These are phyloP conservation scores for Pygoscelis antarcticus DNA, from an alignment of 2,113 vertebrate species.

Conservation along the genomic window DNA sequence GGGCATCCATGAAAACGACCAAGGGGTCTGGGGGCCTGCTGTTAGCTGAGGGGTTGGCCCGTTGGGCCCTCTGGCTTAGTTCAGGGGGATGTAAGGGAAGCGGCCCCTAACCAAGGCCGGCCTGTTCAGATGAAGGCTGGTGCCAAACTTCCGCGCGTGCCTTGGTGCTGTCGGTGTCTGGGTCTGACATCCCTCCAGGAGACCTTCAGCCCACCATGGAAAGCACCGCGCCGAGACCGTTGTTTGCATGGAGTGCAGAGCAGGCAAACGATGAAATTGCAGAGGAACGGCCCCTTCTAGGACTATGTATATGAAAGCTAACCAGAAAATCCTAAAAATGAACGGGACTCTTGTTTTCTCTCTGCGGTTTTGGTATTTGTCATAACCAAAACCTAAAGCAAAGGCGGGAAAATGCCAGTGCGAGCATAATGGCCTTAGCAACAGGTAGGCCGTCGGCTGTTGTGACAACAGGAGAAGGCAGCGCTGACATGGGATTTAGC, in stretches of 20 bases:
- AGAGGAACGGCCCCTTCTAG: not conserved
- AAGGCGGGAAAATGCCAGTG: not conserved
- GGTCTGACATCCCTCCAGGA: not conserved
- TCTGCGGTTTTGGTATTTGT: not conserved
- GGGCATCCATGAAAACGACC: rapidly evolving
- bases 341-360: rapidly evolving
- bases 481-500: not conserved
- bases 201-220: not conserved
- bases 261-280: not conserved
- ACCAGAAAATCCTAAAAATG: not conserved
- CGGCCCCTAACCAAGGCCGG: rapidly evolving
- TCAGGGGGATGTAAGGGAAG: not conserved
- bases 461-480: not conserved
- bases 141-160: rapidly evolving
- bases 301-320: not conserved
- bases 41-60: not conserved
- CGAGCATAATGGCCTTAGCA: not conserved
- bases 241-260: not conserved
- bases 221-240: rapidly evolving
- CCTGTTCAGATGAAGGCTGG: rapidly evolving
- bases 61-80: not conserved
- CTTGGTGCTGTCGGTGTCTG: too few species aligned
- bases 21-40: rapidly evolving
- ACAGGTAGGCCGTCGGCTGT: rapidly evolving
- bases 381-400: not conserved